These are phyloP conservation scores for Drosophila pegasa DNA, from an alignment of 2,888 invertebrate species.

Conservation along the genomic window DNA sequence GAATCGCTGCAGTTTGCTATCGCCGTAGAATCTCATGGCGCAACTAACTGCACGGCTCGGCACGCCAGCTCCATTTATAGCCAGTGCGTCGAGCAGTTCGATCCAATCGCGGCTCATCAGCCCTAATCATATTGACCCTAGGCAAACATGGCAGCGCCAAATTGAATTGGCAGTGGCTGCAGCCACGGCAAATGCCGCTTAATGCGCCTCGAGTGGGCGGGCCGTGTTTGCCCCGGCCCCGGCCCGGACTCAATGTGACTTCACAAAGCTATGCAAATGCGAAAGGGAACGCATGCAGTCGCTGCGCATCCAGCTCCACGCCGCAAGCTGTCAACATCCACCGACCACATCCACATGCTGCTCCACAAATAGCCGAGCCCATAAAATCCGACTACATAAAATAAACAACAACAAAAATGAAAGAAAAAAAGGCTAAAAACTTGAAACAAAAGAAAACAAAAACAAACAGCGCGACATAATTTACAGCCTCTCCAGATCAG, in stretches of 20 bases:
- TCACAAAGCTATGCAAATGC: no score
- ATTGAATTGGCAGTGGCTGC: conserved; percentile 48
- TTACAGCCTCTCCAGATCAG: background rate
- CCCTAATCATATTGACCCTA: conserved; percentile 78
- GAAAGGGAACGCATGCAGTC: background rate
- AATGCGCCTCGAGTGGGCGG: no score
- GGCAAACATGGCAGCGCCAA: conserved; percentile 65
- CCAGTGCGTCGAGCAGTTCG: conserved; percentile 39
- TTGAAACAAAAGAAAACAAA: conserved; percentile 21
- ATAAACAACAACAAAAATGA: conserved; percentile 29
- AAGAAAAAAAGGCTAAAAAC: conserved; percentile 2
- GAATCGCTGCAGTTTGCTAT: conserved; percentile 11
- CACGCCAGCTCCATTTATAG: conserved; percentile 50
- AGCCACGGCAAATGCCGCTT: conserved; percentile 47
- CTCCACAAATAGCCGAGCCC: conserved; percentile 36
- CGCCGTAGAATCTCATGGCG: conserved; percentile 55
- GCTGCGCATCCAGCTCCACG: background rate
- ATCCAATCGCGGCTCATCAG: conserved; percentile 64
- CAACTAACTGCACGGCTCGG: conserved; percentile 30
- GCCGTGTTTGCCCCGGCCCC: no score
- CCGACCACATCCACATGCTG: conserved; percentile 9
- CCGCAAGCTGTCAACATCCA: conserved; percentile 1
- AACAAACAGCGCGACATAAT: conserved; percentile 10
- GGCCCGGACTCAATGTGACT: no score
- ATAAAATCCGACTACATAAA: conserved; percentile 22